These are phyloP conservation scores for Mechanitis mazaeus DNA, from an alignment of 2,888 invertebrate genomes.

Conservation along the genomic window DNA sequence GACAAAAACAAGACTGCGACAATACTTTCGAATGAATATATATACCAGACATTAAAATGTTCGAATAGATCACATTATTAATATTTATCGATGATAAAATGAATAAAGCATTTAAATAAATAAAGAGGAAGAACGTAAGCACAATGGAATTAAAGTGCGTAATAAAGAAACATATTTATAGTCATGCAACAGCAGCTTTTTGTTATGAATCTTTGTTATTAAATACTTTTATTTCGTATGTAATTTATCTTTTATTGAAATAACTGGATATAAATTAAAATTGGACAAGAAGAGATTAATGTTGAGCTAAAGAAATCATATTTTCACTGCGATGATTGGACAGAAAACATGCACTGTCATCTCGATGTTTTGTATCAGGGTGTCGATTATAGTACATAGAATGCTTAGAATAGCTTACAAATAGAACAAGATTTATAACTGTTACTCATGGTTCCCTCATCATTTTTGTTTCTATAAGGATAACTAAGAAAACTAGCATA, in stretches of 20 bases:
- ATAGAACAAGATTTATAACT: neutral
- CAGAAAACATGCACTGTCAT: slow-evolving; percentile 60
- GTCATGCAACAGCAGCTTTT: slow-evolving; percentile 65
- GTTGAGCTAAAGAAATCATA: slow-evolving; percentile 54
- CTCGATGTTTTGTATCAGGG: slow-evolving; percentile 54
- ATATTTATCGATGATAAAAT: slow-evolving; percentile 44
- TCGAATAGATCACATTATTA: slow-evolving; percentile 46
- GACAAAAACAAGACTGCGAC: slow-evolving; percentile 12
- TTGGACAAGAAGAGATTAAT: slow-evolving; percentile 59
- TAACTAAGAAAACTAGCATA: neutral
- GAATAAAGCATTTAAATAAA: slow-evolving; percentile 41
- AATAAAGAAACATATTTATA: slow-evolving; percentile 67
- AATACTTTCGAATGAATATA: slow-evolving; percentile 48
- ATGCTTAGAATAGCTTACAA: neutral
- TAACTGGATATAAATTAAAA: slow-evolving; percentile 67
- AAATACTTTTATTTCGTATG: slow-evolving; percentile 64
- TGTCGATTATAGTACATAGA: slow-evolving; percentile 31
- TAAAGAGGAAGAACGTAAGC: slow-evolving; percentile 46
- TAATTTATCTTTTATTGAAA: slow-evolving; percentile 64
- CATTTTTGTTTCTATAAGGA: neutral
- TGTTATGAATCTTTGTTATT: slow-evolving; percentile 53
- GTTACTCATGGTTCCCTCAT: too few species aligned
- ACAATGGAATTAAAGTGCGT: slow-evolving; percentile 51
- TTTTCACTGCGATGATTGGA: slow-evolving; percentile 67
- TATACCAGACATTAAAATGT: slow-evolving; percentile 36